Conservation (phyloP, 2,113 vertebrate species). For the Colius striatus region DNA sequence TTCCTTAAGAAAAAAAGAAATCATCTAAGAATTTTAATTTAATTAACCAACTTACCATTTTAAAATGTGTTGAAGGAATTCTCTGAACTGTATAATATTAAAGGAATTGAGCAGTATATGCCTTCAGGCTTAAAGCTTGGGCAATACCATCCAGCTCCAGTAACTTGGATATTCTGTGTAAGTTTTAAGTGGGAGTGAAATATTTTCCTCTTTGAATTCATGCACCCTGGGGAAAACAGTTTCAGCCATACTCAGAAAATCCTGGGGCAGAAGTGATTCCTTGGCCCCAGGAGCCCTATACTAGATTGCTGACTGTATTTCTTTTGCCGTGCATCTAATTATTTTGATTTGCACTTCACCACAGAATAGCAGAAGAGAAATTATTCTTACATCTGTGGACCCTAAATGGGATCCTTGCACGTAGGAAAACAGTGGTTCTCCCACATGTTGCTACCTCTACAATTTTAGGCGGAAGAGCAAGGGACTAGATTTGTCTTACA, state of each 20-base stretch:
- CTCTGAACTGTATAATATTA: slow-evolving; percentile 6
- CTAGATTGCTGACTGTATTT: not conserved
- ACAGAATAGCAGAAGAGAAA: not conserved
- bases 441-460: not conserved
- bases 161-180: not conserved
- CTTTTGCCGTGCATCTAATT: not conserved
- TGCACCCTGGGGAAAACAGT: not conserved
- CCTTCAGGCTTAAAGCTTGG: not conserved
- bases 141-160: not conserved
- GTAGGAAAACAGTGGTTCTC: not conserved
- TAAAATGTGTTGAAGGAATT: not conserved
- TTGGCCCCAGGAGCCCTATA: not conserved
- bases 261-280: not conserved
- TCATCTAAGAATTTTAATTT: not conserved
- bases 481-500: not conserved
- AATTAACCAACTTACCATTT: not conserved
- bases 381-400: not conserved
- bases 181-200: not conserved
- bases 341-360: not conserved
- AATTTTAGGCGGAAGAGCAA: not conserved
- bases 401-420: not conserved
- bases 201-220: not conserved
- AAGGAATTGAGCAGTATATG: not conserved
- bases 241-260: not conserved
- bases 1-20: not conserved